phyloP scores from a whole-genome alignment of 2,888 invertebrate genomes.

The Nymphalis c-album region DNA sequence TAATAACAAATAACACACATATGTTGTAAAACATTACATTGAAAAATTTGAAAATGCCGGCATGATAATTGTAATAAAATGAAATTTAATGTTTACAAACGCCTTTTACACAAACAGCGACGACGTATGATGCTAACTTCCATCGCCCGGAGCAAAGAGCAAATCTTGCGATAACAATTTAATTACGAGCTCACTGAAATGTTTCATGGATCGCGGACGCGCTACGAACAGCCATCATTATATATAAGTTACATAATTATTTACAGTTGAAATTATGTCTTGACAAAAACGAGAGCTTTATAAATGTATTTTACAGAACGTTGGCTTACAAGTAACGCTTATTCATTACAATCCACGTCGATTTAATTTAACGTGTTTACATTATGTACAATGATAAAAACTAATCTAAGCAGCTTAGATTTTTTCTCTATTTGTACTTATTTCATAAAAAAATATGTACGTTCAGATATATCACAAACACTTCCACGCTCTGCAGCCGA shows the following conservation, averaged over 20 bases:
- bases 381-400: slow-evolving; percentile 58
- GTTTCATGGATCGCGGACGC: slow-evolving; percentile 10
- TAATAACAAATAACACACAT: too few species aligned
- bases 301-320: slow-evolving; percentile 27
- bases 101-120: too few species aligned
- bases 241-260: slow-evolving; percentile 9
- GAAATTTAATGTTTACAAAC: too few species aligned
- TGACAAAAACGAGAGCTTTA: slow-evolving; percentile 12
- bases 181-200: slow-evolving; percentile 4
- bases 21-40: too few species aligned
- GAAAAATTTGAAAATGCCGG: too few species aligned
- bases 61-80: too few species aligned
- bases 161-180: slow-evolving; percentile 5
- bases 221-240: slow-evolving; percentile 18
- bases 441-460: slow-evolving; percentile 79
- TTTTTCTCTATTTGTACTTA: slow-evolving; percentile 75
- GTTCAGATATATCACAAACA: slow-evolving; percentile 77
- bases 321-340: slow-evolving; percentile 31
- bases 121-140: background rate
- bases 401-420: slow-evolving; percentile 53
- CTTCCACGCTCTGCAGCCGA: slow-evolving; percentile 67
- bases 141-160: background rate
- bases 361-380: slow-evolving; percentile 63
- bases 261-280: slow-evolving; percentile 23
- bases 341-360: slow-evolving; percentile 24